Percentiles rank a stretch among this genome's conserved stretches.
Conservation (phyloP, 2,797 vertebrate species). For the Onychomys leucogaster region DNA sequence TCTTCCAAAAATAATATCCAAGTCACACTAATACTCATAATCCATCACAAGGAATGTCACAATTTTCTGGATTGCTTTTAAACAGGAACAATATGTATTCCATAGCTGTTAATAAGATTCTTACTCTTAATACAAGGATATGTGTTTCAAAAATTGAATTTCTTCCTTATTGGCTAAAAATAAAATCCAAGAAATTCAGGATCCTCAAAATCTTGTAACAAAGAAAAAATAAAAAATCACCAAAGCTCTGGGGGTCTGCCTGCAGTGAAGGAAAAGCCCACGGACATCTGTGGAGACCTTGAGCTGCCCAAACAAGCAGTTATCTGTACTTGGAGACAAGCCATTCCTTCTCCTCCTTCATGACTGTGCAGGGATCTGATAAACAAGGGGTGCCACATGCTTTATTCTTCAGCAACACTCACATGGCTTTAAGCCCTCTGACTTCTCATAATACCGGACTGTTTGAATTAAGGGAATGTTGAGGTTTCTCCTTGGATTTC, state of each 20-base stretch:
- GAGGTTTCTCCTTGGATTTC: conserved; percentile 58
- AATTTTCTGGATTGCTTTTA: conserved; percentile 45
- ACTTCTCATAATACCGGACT: background rate
- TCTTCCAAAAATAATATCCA: conserved; percentile 57
- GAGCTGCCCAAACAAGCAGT: background rate
- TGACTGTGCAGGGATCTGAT: background rate
- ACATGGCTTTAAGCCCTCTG: conserved; percentile 29
- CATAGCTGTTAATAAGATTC: conserved; percentile 60
- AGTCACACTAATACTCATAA: background rate
- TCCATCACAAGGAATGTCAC: conserved; percentile 5
- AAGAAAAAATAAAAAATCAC: background rate
- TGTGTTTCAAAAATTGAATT: conserved; percentile 61
- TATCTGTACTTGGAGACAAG: background rate
- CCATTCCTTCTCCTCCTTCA: background rate
- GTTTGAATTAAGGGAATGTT: background rate
- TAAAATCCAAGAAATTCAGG: conserved; percentile 8
- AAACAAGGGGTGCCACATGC: background rate
- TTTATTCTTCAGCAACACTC: background rate
- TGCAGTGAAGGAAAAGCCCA: background rate
- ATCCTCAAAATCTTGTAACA: conserved; percentile 18
- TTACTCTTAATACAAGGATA: conserved; percentile 58
- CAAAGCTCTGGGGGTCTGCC: background rate
- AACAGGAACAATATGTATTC: conserved; percentile 46
- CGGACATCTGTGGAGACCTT: background rate
- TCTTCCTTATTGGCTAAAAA: conserved; percentile 24